A percentile compares a stretch with the other conserved stretches of the same genome.
These are phyloP conservation scores for Nematostella vectensis DNA, from an alignment of 92 coral and sea anemone genomes.

Conservation along the genomic window DNA sequence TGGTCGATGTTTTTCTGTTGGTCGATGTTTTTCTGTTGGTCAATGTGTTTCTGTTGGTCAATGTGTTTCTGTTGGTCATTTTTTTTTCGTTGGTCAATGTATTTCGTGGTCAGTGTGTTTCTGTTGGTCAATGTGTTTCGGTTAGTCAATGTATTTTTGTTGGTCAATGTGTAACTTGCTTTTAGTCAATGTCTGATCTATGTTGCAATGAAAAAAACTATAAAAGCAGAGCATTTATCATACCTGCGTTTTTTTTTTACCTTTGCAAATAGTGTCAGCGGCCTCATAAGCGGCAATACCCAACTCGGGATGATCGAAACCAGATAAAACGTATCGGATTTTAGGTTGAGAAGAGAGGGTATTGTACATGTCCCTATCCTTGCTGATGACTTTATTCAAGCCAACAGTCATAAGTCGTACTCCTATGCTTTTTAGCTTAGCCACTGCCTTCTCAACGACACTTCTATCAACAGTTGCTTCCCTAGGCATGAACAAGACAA, in stretches of 20 bases:
- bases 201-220: too few species aligned
- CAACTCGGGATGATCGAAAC: conserved; percentile 17
- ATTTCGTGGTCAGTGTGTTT: too few species aligned
- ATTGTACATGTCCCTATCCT: conserved; percentile 1
- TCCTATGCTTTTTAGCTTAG: conserved; percentile 68
- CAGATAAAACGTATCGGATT: conserved; percentile 9
- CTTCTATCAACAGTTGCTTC: conserved; percentile 26
- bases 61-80: too few species aligned
- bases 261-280: conserved; percentile 32
- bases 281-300: conserved; percentile 25
- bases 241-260: background rate
- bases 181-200: too few species aligned
- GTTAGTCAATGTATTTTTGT: too few species aligned
- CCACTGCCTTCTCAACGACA: conserved; percentile 28
- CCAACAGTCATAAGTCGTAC: conserved; percentile 55
- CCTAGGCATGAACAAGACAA: conserved; percentile 56
- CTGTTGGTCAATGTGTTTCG: too few species aligned
- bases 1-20: too few species aligned
- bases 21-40: too few species aligned
- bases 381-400: background rate
- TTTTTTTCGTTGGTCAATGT: too few species aligned
- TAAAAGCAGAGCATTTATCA: too few species aligned
- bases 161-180: too few species aligned
- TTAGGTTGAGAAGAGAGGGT: conserved; percentile 15
- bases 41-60: too few species aligned